Conservation (phyloP, 2,113 vertebrate genomes). For the Laterallus jamaicensis region DNA sequence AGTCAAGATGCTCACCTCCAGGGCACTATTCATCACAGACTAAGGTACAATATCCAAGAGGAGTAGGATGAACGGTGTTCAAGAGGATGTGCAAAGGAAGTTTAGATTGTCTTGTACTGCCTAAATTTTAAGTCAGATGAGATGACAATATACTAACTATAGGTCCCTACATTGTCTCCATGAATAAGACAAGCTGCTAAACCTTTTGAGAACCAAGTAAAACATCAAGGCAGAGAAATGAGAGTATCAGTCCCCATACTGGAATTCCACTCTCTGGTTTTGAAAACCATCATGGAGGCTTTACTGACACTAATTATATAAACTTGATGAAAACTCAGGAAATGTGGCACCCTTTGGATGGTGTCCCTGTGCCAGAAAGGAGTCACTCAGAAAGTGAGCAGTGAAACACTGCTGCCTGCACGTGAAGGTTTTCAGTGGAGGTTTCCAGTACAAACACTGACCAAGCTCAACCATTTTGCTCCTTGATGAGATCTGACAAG, state of each 20-base stretch:
- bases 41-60: background rate
- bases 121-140: background rate
- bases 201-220: background rate
- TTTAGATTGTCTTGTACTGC: background rate
- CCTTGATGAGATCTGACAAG: slow-evolving; percentile 64
- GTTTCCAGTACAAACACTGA: background rate
- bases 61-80: background rate
- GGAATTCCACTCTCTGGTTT: background rate
- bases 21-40: background rate
- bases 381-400: background rate
- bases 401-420: background rate
- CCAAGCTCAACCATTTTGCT: background rate
- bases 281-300: background rate
- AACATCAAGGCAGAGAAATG: background rate
- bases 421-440: background rate
- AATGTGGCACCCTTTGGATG: background rate
- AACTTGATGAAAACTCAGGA: background rate
- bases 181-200: background rate
- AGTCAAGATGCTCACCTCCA: background rate
- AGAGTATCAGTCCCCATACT: background rate
- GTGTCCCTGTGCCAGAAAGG: background rate
- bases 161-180: background rate
- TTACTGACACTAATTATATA: background rate
- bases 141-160: accelerated
- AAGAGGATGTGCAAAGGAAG: background rate